Percentiles rank a stretch among this genome's conserved stretches.
phyloP scores from a whole-genome alignment of 2,113 vertebrate species.

The Microcebus ravelobensis region DNA sequence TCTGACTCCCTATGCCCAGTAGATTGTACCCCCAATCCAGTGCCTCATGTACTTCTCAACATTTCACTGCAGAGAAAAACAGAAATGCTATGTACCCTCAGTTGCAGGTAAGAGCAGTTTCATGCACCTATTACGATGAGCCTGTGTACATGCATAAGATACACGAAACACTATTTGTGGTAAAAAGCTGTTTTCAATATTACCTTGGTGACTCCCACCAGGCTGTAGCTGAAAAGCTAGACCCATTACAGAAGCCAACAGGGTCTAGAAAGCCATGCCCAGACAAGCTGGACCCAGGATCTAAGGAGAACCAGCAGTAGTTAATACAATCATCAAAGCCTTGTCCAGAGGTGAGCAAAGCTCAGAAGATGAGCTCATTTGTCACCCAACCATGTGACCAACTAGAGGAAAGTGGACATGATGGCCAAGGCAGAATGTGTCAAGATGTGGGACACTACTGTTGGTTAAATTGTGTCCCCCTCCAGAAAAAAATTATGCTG shows the following conservation, averaged over 20 bases:
- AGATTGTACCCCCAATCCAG: not conserved
- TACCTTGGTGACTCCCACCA: not conserved
- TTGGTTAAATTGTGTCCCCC: not conserved
- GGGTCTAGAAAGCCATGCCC: not conserved
- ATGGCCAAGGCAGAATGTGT: not conserved
- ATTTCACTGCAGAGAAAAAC: not conserved
- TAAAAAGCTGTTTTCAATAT: not conserved
- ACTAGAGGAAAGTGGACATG: not conserved
- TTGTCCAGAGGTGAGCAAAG: not conserved
- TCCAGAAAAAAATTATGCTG: not conserved
- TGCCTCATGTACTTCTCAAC: rapidly evolving
- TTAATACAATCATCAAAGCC: not conserved
- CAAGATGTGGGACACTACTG: not conserved
- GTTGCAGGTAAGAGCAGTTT: not conserved
- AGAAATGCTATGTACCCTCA: not conserved
- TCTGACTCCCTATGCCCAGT: not conserved
- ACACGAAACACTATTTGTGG: not conserved
- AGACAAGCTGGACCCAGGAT: not conserved
- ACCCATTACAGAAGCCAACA: not conserved
- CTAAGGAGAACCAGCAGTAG: not conserved
- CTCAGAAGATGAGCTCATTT: not conserved
- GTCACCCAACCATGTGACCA: not conserved
- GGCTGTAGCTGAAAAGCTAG: not conserved
- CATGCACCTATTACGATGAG: not conserved
- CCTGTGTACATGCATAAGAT: not conserved